Evolutionary conservation across 1,140 invertebrate genomes (phyloP).

Genomic region (Anastatus disparis): DNA sequence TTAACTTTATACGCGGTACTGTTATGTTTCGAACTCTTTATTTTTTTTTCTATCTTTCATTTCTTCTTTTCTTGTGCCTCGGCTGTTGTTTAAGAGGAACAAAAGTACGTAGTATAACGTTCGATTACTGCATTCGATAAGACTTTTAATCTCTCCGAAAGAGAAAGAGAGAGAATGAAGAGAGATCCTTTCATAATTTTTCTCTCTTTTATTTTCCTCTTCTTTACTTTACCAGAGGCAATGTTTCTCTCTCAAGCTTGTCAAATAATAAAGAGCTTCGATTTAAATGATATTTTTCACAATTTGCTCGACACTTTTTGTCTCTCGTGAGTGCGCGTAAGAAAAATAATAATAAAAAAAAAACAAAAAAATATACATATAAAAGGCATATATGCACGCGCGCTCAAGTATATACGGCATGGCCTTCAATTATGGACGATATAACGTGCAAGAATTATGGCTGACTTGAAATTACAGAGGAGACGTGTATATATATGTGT

Average conservation of each 20-base stretch:
- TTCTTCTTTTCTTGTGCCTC: background rate
- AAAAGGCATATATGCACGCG: too few species aligned
- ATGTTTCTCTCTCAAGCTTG: background rate
- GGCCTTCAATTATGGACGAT: slow-evolving; percentile 19
- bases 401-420: too few species aligned
- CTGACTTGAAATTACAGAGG: background rate
- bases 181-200: too few species aligned
- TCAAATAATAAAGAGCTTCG: slow-evolving; percentile 30
- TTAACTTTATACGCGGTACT: background rate
- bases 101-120: too few species aligned
- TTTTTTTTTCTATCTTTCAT: background rate
- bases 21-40: background rate
- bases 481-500: too few species aligned
- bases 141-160: background rate
- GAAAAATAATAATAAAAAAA: too few species aligned
- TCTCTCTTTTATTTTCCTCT: too few species aligned
- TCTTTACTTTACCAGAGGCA: slow-evolving; percentile 27
- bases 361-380: too few species aligned
- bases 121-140: slow-evolving; percentile 1
- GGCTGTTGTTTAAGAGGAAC: too few species aligned
- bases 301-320: slow-evolving; percentile 31
- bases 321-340: background rate
- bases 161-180: too few species aligned
- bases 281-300: slow-evolving; percentile 38
- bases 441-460: slow-evolving; percentile 13